These are phyloP conservation scores for Muscicapa striata DNA, from an alignment of 2,797 vertebrate species.

Conservation along the genomic window DNA sequence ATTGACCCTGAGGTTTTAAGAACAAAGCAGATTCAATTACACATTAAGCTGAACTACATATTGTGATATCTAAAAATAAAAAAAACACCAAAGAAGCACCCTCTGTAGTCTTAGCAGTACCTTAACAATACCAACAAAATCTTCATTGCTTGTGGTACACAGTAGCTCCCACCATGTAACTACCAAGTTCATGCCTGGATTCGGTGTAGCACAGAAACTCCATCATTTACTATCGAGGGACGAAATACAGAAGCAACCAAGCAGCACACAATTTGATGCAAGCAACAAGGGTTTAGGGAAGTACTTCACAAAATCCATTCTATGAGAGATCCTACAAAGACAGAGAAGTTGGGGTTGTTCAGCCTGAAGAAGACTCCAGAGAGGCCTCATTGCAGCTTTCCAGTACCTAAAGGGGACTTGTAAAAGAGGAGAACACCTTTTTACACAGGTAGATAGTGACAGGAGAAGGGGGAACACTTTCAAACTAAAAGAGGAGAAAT, in stretches of 20 bases:
- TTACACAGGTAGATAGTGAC: not conserved
- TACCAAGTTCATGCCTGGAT: not conserved
- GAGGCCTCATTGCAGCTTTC: rapidly evolving
- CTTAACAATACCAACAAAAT: not conserved
- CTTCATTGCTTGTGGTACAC: not conserved
- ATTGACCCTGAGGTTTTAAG: not conserved
- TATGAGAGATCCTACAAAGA: not conserved
- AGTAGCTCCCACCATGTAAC: not conserved
- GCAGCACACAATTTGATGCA: not conserved
- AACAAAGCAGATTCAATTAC: not conserved
- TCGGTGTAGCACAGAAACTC: not conserved
- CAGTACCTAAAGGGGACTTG: not conserved
- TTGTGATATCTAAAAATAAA: not conserved
- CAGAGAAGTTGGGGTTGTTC: not conserved
- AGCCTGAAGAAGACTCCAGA: not conserved
- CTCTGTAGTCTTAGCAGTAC: not conserved
- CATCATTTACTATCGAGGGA: not conserved
- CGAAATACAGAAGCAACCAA: not conserved
- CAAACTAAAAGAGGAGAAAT: not conserved
- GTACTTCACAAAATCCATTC: not conserved
- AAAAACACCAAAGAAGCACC: not conserved
- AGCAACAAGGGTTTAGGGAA: not conserved
- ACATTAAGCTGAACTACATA: not conserved
- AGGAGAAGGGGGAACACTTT: not conserved
- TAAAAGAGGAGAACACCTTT: not conserved